phyloP scores from a whole-genome alignment of 2,888 invertebrate genomes.

The Dryomyza anilis region DNA sequence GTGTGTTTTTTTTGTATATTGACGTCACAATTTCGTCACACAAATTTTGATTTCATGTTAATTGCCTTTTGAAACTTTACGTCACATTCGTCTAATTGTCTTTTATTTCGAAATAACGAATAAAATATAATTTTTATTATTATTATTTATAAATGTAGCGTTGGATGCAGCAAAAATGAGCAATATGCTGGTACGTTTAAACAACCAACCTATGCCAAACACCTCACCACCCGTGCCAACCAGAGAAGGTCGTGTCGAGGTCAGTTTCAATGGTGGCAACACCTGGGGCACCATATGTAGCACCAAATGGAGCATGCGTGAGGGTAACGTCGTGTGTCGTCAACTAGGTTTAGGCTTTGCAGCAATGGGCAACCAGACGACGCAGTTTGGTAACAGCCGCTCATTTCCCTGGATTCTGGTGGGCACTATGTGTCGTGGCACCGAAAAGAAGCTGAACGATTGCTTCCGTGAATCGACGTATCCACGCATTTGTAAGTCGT shows the following conservation, averaged over 20 bases:
- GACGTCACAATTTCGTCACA: too few relatives aligned
- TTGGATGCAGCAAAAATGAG: too few relatives aligned
- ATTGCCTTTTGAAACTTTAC: too few relatives aligned
- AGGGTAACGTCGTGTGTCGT: constrained; percentile 51
- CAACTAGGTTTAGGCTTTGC: constrained; percentile 51
- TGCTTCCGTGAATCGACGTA: constrained; percentile 46
- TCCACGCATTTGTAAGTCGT: constrained; percentile 39
- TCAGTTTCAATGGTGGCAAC: constrained; percentile 47
- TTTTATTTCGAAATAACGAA: background rate
- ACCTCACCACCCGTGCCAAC: background rate
- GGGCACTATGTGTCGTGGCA: constrained; percentile 50
- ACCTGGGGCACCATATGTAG: constrained; percentile 52
- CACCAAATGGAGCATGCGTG: constrained; percentile 47
- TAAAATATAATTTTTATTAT: constrained; percentile 33
- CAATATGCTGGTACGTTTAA: constrained; percentile 47
- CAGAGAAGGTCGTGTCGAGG: constrained; percentile 50
- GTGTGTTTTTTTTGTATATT: background rate
- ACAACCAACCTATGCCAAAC: constrained; percentile 26
- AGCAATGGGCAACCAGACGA: constrained; percentile 41
- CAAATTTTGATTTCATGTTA: too few relatives aligned
- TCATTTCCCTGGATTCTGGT: constrained; percentile 45
- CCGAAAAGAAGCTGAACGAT: constrained; percentile 41
- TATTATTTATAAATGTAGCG: too few relatives aligned
- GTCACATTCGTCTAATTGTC: too few relatives aligned
- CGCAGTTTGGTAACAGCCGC: constrained; percentile 41